Evolutionary conservation across 2,113 vertebrate genomes (phyloP).

Genomic region (Cottus gobio): DNA sequence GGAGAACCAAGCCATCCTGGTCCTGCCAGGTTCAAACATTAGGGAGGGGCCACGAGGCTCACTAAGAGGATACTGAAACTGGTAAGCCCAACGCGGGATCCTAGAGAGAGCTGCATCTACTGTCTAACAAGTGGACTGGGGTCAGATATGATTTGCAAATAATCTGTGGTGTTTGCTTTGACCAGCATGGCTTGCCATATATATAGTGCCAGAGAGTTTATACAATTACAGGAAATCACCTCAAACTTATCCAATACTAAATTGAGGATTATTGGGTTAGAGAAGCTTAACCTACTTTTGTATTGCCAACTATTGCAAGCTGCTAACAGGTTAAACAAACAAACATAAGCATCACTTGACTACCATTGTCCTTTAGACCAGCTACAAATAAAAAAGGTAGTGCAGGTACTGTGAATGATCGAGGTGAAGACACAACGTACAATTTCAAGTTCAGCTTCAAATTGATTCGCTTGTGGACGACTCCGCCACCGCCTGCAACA

Average conservation of each 20-base stretch:
- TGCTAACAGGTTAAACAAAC: conserved; percentile 13
- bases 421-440: background rate
- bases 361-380: background rate
- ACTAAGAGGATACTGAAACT: conserved; percentile 33
- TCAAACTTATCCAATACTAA: conserved; percentile 31
- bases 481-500: background rate
- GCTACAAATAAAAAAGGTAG: background rate
- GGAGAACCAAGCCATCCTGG: conserved; percentile 60
- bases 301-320: conserved; percentile 25
- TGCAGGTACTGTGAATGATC: background rate
- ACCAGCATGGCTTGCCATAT: background rate
- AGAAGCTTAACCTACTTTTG: conserved; percentile 50
- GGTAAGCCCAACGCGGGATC: conserved; percentile 42
- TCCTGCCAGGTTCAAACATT: conserved; percentile 63
- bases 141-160: conserved; percentile 26
- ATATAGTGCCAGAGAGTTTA: conserved; percentile 10
- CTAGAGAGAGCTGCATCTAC: conserved; percentile 15
- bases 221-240: conserved; percentile 16
- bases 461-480: background rate
- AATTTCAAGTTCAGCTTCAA: conserved; percentile 7
- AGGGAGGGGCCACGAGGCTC: conserved; percentile 43
- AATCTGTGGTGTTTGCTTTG: conserved; percentile 25
- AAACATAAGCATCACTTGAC: background rate
- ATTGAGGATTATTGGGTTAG: conserved; percentile 34
- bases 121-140: conserved; percentile 42